Evolutionary conservation across 2,888 invertebrate genomes (phyloP).

Genomic region (Amphimallon solstitiale): DNA sequence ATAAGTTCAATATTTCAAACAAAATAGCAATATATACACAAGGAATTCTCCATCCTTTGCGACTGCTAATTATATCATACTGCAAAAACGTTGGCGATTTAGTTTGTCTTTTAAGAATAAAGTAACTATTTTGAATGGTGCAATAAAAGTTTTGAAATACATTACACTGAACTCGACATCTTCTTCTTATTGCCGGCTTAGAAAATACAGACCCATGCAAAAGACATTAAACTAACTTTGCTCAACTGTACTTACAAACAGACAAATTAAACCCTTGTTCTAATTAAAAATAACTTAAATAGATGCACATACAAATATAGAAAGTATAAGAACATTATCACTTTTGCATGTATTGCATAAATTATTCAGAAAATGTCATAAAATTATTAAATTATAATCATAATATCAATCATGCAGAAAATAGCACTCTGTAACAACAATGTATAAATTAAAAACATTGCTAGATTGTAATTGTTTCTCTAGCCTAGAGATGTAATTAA

Average conservation of each 20-base stretch:
- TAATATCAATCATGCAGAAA: no score
- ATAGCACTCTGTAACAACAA: no score
- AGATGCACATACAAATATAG: neutral
- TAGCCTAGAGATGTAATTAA: no score
- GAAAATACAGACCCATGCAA: neutral
- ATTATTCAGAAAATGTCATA: no score
- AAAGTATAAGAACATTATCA: no score
- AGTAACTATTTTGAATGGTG: neutral
- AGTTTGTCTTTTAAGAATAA: neutral
- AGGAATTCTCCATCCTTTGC: no score
- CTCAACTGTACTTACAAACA: constrained; percentile 2
- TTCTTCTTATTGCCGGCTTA: neutral
- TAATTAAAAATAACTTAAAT: neutral
- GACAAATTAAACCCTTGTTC: neutral
- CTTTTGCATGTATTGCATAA: no score
- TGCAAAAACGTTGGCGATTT: neutral
- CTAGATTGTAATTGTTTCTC: no score
- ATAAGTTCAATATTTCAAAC: no score
- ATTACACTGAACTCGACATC: neutral
- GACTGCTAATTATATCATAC: neutral
- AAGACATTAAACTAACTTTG: constrained; percentile 9
- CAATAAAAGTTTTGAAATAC: constrained; percentile 4
- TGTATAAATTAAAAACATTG: no score
- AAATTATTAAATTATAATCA: no score
- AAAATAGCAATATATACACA: no score